Percentiles rank a stretch among this genome's conserved stretches.
These are phyloP conservation scores for Planiliza haematocheilus DNA, from an alignment of 2,113 vertebrate species.

Conservation along the genomic window DNA sequence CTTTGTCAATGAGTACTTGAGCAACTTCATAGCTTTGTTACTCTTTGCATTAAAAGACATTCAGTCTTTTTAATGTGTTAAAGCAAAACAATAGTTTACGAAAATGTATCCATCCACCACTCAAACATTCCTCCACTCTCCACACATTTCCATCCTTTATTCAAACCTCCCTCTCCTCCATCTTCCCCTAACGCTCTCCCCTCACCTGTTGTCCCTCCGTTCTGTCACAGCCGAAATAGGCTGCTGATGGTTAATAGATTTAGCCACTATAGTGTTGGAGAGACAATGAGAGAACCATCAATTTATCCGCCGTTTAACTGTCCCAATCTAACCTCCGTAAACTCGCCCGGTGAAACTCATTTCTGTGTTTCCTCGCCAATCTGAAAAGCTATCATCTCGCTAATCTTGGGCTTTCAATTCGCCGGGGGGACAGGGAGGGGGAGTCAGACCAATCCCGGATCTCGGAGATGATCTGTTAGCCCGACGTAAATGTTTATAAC, in stretches of 20 bases:
- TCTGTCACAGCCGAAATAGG: slow-evolving; percentile 83
- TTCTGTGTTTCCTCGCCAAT: slow-evolving; percentile 95
- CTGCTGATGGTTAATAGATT: slow-evolving; percentile 96
- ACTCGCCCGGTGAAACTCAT: slow-evolving; percentile 95
- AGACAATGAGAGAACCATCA: slow-evolving; percentile 96
- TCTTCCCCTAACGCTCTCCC: slow-evolving; percentile 12
- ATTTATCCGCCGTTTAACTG: slow-evolving; percentile 98
- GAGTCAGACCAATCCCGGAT: slow-evolving; percentile 95
- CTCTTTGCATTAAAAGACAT: no score
- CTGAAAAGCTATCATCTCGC: slow-evolving; percentile 99
- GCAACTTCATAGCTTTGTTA: no score
- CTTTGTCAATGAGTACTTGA: no score
- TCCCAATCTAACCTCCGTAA: slow-evolving; percentile 97
- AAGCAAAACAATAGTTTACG: slow-evolving; percentile 3
- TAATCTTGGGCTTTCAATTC: slow-evolving; percentile 99
- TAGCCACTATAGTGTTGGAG: slow-evolving; percentile 90
- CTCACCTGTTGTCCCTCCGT: slow-evolving; percentile 78
- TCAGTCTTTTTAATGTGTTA: no score
- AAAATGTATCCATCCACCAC: background rate
- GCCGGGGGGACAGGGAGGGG: slow-evolving; percentile 89
- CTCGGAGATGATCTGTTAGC: slow-evolving; percentile 99
- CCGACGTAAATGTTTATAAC: slow-evolving; percentile 99
- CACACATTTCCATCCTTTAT: slow-evolving; percentile 29
- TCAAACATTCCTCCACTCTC: slow-evolving; percentile 3
- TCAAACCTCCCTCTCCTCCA: slow-evolving; percentile 24